A percentile compares a stretch with the other conserved stretches of the same genome.
These are phyloP conservation scores for Drosophila simulans DNA, from an alignment of 1,140 invertebrate species.

Conservation along the genomic window DNA sequence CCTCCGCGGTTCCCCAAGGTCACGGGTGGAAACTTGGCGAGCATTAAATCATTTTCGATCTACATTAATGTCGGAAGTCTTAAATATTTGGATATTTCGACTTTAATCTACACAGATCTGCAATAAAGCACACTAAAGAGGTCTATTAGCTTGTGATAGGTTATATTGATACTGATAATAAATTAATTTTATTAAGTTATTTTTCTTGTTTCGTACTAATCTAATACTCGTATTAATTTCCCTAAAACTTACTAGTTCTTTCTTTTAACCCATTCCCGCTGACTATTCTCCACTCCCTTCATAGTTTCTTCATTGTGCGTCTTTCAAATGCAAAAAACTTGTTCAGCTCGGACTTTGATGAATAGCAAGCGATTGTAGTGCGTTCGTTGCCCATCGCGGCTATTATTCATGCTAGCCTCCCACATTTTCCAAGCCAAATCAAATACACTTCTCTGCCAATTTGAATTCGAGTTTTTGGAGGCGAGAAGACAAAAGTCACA, in stretches of 20 bases:
- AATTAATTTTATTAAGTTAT: too few relatives aligned
- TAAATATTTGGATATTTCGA: too few relatives aligned
- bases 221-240: background rate
- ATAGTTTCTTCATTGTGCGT: conserved; percentile 40
- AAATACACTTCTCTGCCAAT: conserved; percentile 45
- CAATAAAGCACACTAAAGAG: too few relatives aligned
- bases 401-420: conserved; percentile 69
- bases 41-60: conserved; percentile 39
- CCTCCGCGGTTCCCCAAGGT: conserved; percentile 30
- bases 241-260: background rate
- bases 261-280: background rate
- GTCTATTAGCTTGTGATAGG: background rate
- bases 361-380: conserved; percentile 71
- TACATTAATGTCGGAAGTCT: background rate
- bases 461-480: conserved; percentile 28
- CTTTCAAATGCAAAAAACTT: conserved; percentile 80
- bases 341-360: conserved; percentile 78
- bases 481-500: conserved; percentile 47
- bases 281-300: conserved; percentile 3
- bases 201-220: too few relatives aligned
- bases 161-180: too few relatives aligned
- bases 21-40: conserved; percentile 25
- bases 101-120: too few relatives aligned
- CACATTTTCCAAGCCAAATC: conserved; percentile 13
- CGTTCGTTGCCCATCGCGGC: conserved; percentile 37